Percentiles rank a stretch among this genome's conserved stretches.
Conservation (phyloP, 2,888 invertebrate species). For the Cantharis nigra region DNA sequence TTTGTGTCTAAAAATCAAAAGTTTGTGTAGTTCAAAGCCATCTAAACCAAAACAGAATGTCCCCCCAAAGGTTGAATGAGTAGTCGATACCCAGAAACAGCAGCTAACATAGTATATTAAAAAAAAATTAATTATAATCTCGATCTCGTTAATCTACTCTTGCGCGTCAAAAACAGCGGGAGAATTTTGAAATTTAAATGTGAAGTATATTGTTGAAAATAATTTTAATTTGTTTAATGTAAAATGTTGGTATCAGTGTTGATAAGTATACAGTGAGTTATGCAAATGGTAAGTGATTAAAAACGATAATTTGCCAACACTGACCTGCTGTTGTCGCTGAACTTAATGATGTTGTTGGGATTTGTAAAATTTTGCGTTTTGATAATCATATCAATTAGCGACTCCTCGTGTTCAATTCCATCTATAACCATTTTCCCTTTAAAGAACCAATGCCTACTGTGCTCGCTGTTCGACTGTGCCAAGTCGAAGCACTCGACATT, state of each 20-base stretch:
- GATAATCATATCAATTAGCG: constrained; percentile 91
- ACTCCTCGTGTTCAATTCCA: constrained; percentile 75
- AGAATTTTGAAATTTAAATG: not conserved
- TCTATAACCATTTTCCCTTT: constrained; percentile 88
- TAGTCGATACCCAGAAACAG: too few relatives aligned
- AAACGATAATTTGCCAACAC: constrained; percentile 8
- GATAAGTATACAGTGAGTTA: not conserved
- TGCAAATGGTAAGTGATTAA: not conserved
- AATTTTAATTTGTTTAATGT: not conserved
- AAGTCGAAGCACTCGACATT: constrained; percentile 97
- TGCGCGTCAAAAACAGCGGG: not conserved
- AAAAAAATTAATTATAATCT: too few relatives aligned
- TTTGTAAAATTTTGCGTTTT: constrained; percentile 86
- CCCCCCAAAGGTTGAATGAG: too few relatives aligned
- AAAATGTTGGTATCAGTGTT: not conserved
- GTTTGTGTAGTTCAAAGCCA: not conserved
- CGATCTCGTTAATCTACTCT: too few relatives aligned
- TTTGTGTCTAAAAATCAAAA: not conserved
- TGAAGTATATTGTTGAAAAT: not conserved
- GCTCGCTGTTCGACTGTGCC: constrained; percentile 98
- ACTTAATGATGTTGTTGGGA: constrained; percentile 94
- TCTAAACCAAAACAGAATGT: not conserved
- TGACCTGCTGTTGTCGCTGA: constrained; percentile 94
- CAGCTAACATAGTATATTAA: too few relatives aligned
- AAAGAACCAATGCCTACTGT: constrained; percentile 99